Evolutionary conservation across 1,140 invertebrate genomes (phyloP), one percentile per base, ranked within the genome.

Genomic region (Octopus bimaculoides): DNA sequence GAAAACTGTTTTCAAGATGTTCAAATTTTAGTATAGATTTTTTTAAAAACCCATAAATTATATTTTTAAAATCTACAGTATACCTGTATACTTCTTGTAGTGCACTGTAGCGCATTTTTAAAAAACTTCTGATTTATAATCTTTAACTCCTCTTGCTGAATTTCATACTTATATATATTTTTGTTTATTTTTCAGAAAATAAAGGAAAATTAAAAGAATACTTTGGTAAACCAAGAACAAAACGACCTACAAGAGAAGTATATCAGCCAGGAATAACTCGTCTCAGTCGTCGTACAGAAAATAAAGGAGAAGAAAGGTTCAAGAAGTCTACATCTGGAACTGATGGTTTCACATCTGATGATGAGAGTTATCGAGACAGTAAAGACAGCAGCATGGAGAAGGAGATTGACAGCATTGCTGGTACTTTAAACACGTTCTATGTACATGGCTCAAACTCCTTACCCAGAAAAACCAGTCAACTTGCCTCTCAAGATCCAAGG

Each of bases 301-400:
- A 74, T 8, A 26, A 54, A 54, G 78, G 80, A 41, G 77, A 75
- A 26, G 77, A 53, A n/a, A 80, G 74, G 3, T 41, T 55, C 56
- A 61, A n/a, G 66, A 81, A 82, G 61, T 85, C 83, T 83, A 84
- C 84, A 54, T 75, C 73, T 12, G 84, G 78, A 56, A 26, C 80
- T 74, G 83, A 81, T 12, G 78, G 80, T 7, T 12, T 41, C 69
- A 78, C 79, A 10, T 81, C 80, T 81, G 81, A 83, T 71, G 82
- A 84, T 53, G 81, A 83, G 52, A 82, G 78, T 20, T 77, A 73
- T 5, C 54, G 81, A 55, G 80, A 81, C 41, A 86, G 85, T 74
- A 84, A 85, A 75, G 85, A 86, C 74, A 85, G 83, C 69, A 87
- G 85, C 79, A 79, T 81, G 54, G 82, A 86, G 78, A 69, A 71